Evolutionary conservation across 2,797 vertebrate species (phyloP).

Genomic region (Scleropages formosus): DNA sequence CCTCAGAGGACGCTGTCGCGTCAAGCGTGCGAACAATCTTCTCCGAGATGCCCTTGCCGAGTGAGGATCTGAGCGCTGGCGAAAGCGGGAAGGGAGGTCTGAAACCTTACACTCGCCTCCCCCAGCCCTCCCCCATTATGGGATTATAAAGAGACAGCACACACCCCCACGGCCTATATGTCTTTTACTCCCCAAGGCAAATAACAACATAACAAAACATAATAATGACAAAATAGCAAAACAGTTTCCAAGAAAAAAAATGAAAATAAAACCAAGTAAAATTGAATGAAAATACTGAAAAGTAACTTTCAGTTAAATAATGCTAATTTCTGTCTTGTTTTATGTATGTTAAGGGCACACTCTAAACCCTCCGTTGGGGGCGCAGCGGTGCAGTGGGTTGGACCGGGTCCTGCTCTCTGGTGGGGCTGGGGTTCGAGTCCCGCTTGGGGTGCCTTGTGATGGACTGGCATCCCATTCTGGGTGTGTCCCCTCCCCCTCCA

Average conservation of each 20-base stretch:
- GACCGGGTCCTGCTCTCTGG: too few species aligned
- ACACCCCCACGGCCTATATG: constrained; percentile 14
- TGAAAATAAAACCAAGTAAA: too few species aligned
- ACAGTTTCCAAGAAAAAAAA: neutral
- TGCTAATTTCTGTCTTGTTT: too few species aligned
- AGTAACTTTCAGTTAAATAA: too few species aligned
- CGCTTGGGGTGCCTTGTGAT: too few species aligned
- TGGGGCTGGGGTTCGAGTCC: too few species aligned
- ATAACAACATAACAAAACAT: neutral
- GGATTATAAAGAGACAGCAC: constrained; percentile 22
- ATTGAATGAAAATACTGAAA: too few species aligned
- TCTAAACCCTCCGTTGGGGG: too few species aligned
- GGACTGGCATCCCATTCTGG: too few species aligned
- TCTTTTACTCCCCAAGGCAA: constrained; percentile 2
- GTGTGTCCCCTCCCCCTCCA: too few species aligned
- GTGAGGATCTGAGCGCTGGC: neutral
- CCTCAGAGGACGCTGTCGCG: constrained; percentile 62
- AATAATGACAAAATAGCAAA: neutral
- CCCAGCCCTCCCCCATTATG: neutral
- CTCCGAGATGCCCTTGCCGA: constrained; percentile 25
- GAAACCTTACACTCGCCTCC: constrained; percentile 38
- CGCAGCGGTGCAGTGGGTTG: too few species aligned
- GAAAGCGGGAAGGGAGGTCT: constrained; percentile 11
- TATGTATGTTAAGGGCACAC: too few species aligned
- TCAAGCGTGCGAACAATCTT: constrained; percentile 21